Evolutionary conservation across 1,140 invertebrate genomes (phyloP), one percentile per base, ranked within the genome.

Genomic region (Cyphomyrmex costatus): DNA sequence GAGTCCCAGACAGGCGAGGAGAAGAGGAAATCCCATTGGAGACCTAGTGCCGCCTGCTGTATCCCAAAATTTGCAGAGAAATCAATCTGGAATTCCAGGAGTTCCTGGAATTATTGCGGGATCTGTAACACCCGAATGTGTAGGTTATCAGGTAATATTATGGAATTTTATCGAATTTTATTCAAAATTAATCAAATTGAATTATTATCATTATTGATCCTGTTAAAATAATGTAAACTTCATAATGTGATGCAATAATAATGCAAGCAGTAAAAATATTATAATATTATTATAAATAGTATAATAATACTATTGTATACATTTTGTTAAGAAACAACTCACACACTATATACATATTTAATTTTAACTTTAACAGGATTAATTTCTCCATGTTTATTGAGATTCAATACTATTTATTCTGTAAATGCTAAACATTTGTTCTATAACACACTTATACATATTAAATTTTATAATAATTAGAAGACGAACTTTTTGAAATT

Each of bases 111-210:
- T 92, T 60, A 93, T 92, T 84, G 92, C 91, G 74, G 94, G 88
- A 79, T 94, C 93, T 53, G 83, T 93, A 5, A 91, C 92, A 70
- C 84, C 92, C 14, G 93, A 95, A 76, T 93, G 93, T 61, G 90
- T 92, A 65, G 93, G 93, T 63, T 95, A 96, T 88, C 95, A 96
- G 93, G 94, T 94, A 89, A 68, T 51, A 42, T 63, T 51, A 12
- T 2, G 36, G 36, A 42, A 42, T 42, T 8, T 42, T 42, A 42
- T 42, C 36, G 8, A 27, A 56, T 86, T 79, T 60, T 58, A 42
- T 79, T 77, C 86, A 14, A 16, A 30, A 3, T 36, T n/a, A 36
- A 58, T 58, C 24, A 21, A 42, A 42, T 42, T 42, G 36, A 42
- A 7, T 42, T 42, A 42, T 42, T 53, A 74, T 42, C 36, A 27